Base-by-base conservation (phyloP, 2,113 vertebrate genomes). In the Scopus umbretta region DNA sequence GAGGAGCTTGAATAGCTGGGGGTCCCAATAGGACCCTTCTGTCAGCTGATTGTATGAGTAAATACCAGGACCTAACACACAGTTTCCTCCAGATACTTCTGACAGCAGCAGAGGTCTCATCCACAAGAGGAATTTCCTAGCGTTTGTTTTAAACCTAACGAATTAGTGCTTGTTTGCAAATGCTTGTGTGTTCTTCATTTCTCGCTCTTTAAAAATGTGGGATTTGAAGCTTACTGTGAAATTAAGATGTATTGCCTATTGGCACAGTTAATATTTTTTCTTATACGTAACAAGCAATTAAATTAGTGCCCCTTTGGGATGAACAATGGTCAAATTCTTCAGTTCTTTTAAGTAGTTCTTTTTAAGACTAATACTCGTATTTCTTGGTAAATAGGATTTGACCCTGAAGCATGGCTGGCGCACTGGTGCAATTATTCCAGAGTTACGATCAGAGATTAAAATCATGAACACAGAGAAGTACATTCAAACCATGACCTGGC, bases 341-440 rank as follows among this genome's bases (percentile, higher is more conserved):
- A 43, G 22, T 90, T 75, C n/a, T 80, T 68, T 36, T 30, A 75
- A 76, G 40, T 5, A 62, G 50, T 10, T 85, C 40, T 91, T 56
- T 40, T 49, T 42, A 81, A 91, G 42, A 40, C 25, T 73, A 65
- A 83, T 66, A 19, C 23, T 87, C 93, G 52, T 62, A 30, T 84
- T 84, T 84, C 59, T 52, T 29, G 78, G 13, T 89, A 61, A 97
- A 75, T 91, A 99, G 99, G 99, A 99, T 96, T 96, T 99, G 97
- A 99, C 99, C 13, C 98, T 99, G 96, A 99, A 99, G 97, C 99
- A 99, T 1, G 99, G 99, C 92, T 99, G 99, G 99, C 98, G 99
- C 87, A 99, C 99, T 0, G 99, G 99, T 1, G 99, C 99, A 3
- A 99, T 99, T 96, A 99, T 99, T 95, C 99, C 99, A 0, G 99